Percentiles rank a stretch among this genome's conserved stretches.
These are phyloP conservation scores for Caranx ignobilis DNA, from an alignment of 2,113 vertebrate species.

Conservation along the genomic window DNA sequence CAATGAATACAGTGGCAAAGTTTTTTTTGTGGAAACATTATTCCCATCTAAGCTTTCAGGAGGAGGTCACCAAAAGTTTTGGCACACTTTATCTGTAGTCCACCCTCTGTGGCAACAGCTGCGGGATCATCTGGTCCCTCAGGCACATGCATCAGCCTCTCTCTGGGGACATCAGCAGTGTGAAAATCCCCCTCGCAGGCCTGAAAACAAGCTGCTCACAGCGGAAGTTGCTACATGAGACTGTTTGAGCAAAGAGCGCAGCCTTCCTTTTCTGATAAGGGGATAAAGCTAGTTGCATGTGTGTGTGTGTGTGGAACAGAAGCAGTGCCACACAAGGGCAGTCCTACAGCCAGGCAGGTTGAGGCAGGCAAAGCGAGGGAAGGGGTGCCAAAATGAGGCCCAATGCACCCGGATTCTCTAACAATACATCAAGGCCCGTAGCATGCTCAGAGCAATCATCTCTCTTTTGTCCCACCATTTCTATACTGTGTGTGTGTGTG, in stretches of 20 bases:
- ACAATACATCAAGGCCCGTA: conserved; percentile 69
- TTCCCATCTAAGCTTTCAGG: conserved; percentile 37
- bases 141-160: conserved; percentile 61
- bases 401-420: conserved; percentile 69
- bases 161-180: conserved; percentile 73
- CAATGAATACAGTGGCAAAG: not conserved
- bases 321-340: conserved; percentile 68
- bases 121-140: conserved; percentile 53
- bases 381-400: conserved; percentile 69
- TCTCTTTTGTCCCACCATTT: conserved; percentile 69
- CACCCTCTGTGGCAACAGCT: conserved; percentile 55
- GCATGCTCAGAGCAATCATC: conserved; percentile 70
- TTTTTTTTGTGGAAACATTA: conserved; percentile 18
- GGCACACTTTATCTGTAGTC: conserved; percentile 39
- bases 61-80: conserved; percentile 40
- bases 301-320: conserved; percentile 39
- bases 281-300: conserved; percentile 63
- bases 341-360: conserved; percentile 64
- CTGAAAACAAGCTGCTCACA: conserved; percentile 74
- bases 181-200: conserved; percentile 73
- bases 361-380: conserved; percentile 65
- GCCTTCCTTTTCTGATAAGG: conserved; percentile 82
- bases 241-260: conserved; percentile 74
- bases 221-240: conserved; percentile 80
- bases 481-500: conserved; percentile 28